Evolutionary conservation across 2,113 vertebrate genomes (phyloP).

Genomic region (Himantopus leucocephalus): DNA sequence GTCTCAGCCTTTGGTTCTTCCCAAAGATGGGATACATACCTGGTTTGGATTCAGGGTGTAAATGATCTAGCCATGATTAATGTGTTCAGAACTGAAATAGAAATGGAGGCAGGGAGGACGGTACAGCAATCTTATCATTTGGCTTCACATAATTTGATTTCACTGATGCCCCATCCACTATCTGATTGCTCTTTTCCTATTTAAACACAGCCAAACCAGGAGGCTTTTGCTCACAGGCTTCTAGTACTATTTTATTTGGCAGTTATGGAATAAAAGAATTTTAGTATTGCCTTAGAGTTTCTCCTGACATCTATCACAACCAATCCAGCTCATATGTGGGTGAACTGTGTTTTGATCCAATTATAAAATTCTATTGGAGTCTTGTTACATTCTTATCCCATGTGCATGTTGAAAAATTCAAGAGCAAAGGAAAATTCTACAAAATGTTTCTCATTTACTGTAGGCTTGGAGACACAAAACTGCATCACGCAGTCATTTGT

Average conservation of each 20-base stretch:
- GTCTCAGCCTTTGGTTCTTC: background rate
- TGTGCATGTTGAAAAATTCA: slow-evolving; percentile 56
- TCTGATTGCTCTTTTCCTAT: slow-evolving; percentile 29
- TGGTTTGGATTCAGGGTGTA: background rate
- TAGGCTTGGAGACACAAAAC: slow-evolving; percentile 31
- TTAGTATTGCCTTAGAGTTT: slow-evolving; percentile 59
- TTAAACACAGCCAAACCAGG: slow-evolving; percentile 35
- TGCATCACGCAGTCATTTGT: background rate
- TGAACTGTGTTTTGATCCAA: slow-evolving; percentile 66
- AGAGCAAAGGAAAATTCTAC: slow-evolving; percentile 44
- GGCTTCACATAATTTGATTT: slow-evolving; percentile 36
- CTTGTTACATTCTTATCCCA: slow-evolving; percentile 54
- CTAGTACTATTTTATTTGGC: slow-evolving; percentile 63
- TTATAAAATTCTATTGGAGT: slow-evolving; percentile 59
- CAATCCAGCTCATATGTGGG: slow-evolving; percentile 57
- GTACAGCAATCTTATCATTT: background rate
- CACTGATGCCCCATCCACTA: slow-evolving; percentile 22
- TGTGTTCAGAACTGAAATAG: background rate
- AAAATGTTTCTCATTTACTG: slow-evolving; percentile 46
- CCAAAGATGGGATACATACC: background rate
- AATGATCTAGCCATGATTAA: background rate
- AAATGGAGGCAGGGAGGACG: background rate
- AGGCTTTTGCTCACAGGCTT: slow-evolving; percentile 56
- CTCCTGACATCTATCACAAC: slow-evolving; percentile 67
- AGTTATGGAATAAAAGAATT: slow-evolving; percentile 60